Conservation (phyloP, 2,113 vertebrate genomes). For the Phalacrocorax brasilianus region DNA sequence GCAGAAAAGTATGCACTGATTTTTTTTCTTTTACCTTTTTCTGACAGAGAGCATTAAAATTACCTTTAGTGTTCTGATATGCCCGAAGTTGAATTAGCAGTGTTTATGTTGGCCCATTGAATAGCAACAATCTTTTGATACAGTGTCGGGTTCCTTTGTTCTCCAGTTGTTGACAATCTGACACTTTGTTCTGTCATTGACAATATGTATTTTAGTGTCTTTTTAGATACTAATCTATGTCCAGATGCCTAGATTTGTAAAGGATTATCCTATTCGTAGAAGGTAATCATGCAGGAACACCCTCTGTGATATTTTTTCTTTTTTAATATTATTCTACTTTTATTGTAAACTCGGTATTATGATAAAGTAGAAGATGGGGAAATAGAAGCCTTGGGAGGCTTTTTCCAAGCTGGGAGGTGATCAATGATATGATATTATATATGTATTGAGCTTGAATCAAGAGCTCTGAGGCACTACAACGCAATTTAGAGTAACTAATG, state of each 20-base stretch:
- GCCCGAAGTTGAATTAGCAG: background rate
- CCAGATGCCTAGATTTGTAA: background rate
- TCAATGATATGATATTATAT: accelerated
- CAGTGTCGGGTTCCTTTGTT: background rate
- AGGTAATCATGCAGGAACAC: background rate
- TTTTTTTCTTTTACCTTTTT: background rate
- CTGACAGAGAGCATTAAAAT: background rate
- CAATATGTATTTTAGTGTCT: background rate
- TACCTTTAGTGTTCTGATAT: background rate
- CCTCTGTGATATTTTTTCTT: background rate
- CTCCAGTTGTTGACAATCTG: background rate
- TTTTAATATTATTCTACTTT: background rate
- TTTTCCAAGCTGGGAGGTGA: background rate
- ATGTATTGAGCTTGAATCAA: background rate
- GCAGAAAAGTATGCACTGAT: background rate
- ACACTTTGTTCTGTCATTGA: background rate
- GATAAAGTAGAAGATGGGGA: background rate
- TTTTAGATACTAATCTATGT: background rate
- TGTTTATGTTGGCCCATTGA: background rate
- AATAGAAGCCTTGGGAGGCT: background rate
- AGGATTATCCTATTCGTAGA: background rate
- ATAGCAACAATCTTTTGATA: background rate
- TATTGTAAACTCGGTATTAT: background rate
- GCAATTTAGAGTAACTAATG: background rate
- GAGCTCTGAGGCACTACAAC: background rate